Evolutionary conservation across 2,797 vertebrate species (phyloP), one percentile per base, ranked within the genome.

Genomic region (Chrosomus eos): DNA sequence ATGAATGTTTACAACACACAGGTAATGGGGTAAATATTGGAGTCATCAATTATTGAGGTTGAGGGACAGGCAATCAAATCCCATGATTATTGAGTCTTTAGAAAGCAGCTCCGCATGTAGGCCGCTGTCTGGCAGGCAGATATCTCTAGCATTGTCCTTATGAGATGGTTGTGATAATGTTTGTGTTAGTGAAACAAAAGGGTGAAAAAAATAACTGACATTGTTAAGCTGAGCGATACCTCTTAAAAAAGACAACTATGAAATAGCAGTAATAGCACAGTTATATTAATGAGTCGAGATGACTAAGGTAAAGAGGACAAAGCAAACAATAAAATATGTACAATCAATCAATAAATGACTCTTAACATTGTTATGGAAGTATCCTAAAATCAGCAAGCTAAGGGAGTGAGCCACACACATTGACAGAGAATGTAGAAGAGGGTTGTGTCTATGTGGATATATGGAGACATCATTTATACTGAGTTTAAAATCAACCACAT

Each of bases 21-120:
- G 96, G 96, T 97, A 97, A 97, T 95, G 95, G 92, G 95, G 95
- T 97, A 97, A 98, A 98, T 97, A 97, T 97, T 97, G 96, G 94
- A 93, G 90, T 92, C 93, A 96, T 98, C 96, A 97, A 97, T 97
- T 98, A 98, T 97, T 95, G 93, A 95, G 94, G 94, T 87, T 89
- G 91, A 95, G 95, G 94, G 92, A 92, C 93, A 95, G 94, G 92
- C 94, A 95, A 96, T 97, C 95, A 97, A 96, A 96, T 95, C 93
- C 94, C 94, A 91, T 93, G 94, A 95, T 96, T 94, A 96, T 95
- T 95, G 93, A 96, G 96, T 94, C 94, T 92, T 92, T 93, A 83
- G 85, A 92, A 91, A 92, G 90, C 94, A 94, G 89, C 92, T 92
- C 89, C 90, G 91, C 92, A 94, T 88, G 87, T 62, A 92, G 85